Base-by-base conservation (phyloP, 2,888 invertebrate genomes). In the Dolomedes plantarius region DNA sequence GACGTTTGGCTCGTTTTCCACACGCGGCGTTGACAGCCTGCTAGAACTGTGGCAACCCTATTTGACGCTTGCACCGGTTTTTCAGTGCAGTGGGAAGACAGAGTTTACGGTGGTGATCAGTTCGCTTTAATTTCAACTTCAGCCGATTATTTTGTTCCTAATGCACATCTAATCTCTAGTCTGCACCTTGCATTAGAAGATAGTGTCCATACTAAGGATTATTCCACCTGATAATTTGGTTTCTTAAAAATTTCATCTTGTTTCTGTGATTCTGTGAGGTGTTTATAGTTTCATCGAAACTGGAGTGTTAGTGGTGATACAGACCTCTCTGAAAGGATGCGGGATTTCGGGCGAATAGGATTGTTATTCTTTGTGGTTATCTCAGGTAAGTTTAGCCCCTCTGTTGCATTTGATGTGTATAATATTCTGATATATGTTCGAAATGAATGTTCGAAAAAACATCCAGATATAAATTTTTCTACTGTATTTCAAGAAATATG, bases 1-100 rank as follows among this genome's bases (percentile, higher is more conserved):
- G 82, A 62, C 64, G 69, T 46, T 41, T 82, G 75, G 67, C 28
- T 19, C 27, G 69, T 41, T 56, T 82, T 62, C 31, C 56, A 62
- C 82, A 64, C 56, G 69, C 68, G 82, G 81, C 75, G 75, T 69
- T 73, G 74, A 75, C 71, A 82, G 46, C 32, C 65, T 5, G 28
- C 23, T 41, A 28, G n/a, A 56, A n/a, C 41, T 69, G 23, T 69
- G 62, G 75, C 69, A 74, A 82, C 82, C 75, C 81, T 56, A 29
- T 68, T 79, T 79, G 79, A 79, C 79, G 79, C 79, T 79, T 64
- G 82, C 69, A 82, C 82, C 75, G 82, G 82, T 82, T 82, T 82
- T 82, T 75, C 82, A 82, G 82, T 75, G 82, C 69, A 80, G 80
- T 73, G 62, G 82, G 29, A 56, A 68, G 74, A 27, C 36, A 31